Evolutionary conservation across 2,888 invertebrate species (phyloP), one percentile per base, ranked within the genome.

Genomic region (Physocephala rufipes): DNA sequence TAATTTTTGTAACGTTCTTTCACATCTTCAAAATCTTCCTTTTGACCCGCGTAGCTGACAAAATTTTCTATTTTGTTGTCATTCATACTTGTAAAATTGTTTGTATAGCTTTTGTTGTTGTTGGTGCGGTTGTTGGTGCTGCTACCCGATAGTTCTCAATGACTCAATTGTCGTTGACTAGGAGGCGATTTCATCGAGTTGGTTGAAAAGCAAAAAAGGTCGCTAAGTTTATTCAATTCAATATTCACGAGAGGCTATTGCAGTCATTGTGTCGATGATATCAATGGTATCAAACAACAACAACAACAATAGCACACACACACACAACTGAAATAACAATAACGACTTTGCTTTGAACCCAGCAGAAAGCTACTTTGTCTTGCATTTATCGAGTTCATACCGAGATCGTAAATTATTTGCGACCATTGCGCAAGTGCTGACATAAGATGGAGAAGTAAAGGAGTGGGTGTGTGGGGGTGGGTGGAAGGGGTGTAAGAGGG

Each of bases 1-100:
- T 28, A 68, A 68, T 59, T 61, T 43, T 55, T 21, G 36, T 36
- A 43, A 58, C 45, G 43, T 67, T 26, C 16, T 67, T 62, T 43
- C 26, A 43, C 24, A 55, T 58, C 24, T 24, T 30, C 47, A 21
- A 53, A n/a, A 21, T 53, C 4, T 53, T 49, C 16, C 49, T n/a
- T 13, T 49, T 49, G 16, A 51, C 51, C n/a, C 49, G 16, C 30
- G 30, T 30, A 21, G 15, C 21, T 16, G 65, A 64, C 64, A 49
- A 45, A n/a, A 58, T 45, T 58, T 55, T 58, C 36, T 19, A 3
- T 67, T 21, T 55, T 67, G n/a, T 45, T 59, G 26, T 47, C 43
- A 28, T 59, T 53, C 36, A 28, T 15, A 26, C 15, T 15, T 13
- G 15, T 66, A 21, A 36, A 53, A 7, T 65, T 65, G 49, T 28